A percentile compares a stretch with the other conserved stretches of the same genome.
Evolutionary conservation across 2,888 invertebrate genomes (phyloP).

Genomic region (Leucoma salicis): DNA sequence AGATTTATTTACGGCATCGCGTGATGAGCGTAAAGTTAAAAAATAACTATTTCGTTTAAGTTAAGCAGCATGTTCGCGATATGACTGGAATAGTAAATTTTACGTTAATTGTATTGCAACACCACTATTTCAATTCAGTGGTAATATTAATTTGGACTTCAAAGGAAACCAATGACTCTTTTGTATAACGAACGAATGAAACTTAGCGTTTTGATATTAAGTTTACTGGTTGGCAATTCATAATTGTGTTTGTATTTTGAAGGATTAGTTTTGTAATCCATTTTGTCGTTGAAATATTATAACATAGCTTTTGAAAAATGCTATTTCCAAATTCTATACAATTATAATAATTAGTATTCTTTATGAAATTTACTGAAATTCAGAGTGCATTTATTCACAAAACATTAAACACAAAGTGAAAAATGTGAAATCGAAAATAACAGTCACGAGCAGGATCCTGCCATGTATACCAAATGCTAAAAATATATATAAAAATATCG

Average conservation of each 20-base stretch:
- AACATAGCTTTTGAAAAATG: too few relatives aligned
- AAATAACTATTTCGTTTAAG: slow-evolving; percentile 57
- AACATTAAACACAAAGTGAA: too few relatives aligned
- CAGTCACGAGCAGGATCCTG: too few relatives aligned
- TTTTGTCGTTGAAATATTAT: slow-evolving; percentile 4
- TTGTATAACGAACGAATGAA: slow-evolving; percentile 13
- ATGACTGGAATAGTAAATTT: slow-evolving; percentile 64
- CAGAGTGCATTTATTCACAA: too few relatives aligned
- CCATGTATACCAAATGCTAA: too few relatives aligned
- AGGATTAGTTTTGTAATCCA: slow-evolving; percentile 1
- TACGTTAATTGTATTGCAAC: slow-evolving; percentile 64
- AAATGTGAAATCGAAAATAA: too few relatives aligned
- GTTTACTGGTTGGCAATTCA: neutral
- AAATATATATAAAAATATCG: too few relatives aligned
- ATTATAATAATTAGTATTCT: too few relatives aligned
- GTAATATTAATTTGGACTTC: slow-evolving; percentile 41
- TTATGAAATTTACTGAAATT: too few relatives aligned
- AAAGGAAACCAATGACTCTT: slow-evolving; percentile 45
- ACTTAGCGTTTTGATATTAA: slow-evolving; percentile 11
- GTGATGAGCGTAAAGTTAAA: slow-evolving; percentile 57
- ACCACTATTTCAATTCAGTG: slow-evolving; percentile 59
- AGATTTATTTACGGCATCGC: slow-evolving; percentile 64
- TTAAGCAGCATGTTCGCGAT: slow-evolving; percentile 72
- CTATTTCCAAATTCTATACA: too few relatives aligned
- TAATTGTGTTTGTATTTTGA: neutral